A percentile compares a stretch with the other conserved stretches of the same genome.
These are phyloP conservation scores for Cirrhinus molitorella DNA, from an alignment of 2,797 vertebrate species.

Conservation along the genomic window DNA sequence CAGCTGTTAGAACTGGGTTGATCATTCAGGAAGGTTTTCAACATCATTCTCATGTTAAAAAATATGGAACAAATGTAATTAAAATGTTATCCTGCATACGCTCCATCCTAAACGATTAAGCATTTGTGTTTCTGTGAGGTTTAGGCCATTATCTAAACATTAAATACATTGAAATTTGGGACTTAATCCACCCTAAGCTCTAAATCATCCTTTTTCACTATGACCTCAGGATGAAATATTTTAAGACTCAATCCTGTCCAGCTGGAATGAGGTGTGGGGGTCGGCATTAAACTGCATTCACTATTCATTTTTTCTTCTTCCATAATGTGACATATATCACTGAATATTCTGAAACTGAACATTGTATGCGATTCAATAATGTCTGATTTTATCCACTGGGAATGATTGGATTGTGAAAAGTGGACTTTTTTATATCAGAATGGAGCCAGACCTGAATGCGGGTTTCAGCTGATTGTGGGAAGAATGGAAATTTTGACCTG, in stretches of 20 bases:
- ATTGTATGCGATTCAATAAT: neutral
- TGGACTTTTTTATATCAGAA: neutral
- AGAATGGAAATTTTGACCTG: neutral
- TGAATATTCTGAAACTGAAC: neutral
- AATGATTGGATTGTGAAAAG: neutral
- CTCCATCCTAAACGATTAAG: neutral
- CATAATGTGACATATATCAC: neutral
- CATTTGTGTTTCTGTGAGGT: neutral
- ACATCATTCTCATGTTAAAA: neutral
- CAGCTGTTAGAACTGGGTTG: neutral
- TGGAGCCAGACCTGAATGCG: neutral
- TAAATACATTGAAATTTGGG: conserved; percentile 6
- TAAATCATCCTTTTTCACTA: conserved; percentile 11
- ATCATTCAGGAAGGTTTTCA: neutral
- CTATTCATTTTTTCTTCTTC: neutral
- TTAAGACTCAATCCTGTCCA: neutral
- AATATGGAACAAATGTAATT: neutral
- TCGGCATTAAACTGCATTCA: neutral
- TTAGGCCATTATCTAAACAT: conserved; percentile 8
- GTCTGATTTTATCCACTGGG: neutral
- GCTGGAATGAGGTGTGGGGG: neutral
- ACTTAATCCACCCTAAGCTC: conserved; percentile 27
- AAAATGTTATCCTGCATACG: neutral
- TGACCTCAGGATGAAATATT: conserved; percentile 17
- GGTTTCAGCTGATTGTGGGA: neutral